Evolutionary conservation across 2,888 invertebrate species (phyloP).

Genomic region (Flabesymbios commensalis): DNA sequence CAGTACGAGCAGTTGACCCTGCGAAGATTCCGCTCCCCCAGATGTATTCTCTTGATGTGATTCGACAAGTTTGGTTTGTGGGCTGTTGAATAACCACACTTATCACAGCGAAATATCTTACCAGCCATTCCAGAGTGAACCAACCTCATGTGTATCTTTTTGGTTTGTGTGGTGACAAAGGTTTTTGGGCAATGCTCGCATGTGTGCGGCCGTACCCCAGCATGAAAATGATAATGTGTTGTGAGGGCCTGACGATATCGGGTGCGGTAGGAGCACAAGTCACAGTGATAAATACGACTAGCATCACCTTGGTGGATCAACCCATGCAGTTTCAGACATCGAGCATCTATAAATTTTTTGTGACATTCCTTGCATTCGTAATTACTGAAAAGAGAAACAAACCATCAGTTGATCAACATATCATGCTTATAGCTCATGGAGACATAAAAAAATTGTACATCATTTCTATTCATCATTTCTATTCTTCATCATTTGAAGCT

Average conservation of each 20-base stretch:
- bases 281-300: conserved; percentile 1
- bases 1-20: not conserved
- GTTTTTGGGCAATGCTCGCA: conserved; percentile 5
- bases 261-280: conserved; percentile 10
- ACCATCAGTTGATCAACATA: too few species aligned
- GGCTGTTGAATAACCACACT: conserved; percentile 3
- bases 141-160: conserved; percentile 10
- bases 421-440: too few species aligned
- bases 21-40: not conserved
- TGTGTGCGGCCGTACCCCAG: not conserved
- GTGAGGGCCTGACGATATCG: conserved; percentile 10
- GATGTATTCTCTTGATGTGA: conserved; percentile 5
- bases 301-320: conserved; percentile 14
- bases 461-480: too few species aligned
- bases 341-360: conserved; percentile 6
- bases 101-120: conserved; percentile 10
- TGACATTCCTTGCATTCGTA: conserved; percentile 5
- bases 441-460: too few species aligned
- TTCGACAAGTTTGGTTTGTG: conserved; percentile 4
- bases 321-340: not conserved
- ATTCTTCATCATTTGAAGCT: too few species aligned
- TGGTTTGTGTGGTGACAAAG: conserved; percentile 5
- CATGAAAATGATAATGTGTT: conserved; percentile 5
- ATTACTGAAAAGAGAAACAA: conserved; percentile 5
- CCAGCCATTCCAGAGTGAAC: conserved; percentile 5